phyloP scores from a whole-genome alignment of 2,113 vertebrate genomes.

The Laticauda colubrina region DNA sequence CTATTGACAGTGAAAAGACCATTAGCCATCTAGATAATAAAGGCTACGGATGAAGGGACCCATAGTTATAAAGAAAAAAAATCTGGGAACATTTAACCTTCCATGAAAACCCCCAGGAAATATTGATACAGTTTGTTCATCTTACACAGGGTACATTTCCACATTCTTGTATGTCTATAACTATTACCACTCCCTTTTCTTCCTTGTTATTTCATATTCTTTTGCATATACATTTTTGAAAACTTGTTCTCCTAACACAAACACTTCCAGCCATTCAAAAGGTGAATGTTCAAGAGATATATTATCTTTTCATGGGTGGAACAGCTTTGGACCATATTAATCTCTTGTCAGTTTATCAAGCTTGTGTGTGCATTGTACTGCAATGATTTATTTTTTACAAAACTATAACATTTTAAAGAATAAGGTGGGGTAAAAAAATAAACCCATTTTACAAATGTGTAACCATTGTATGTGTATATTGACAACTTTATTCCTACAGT shows the following conservation, averaged over 20 bases:
- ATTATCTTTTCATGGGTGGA: neutral
- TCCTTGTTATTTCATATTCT: neutral
- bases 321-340: neutral
- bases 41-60: neutral
- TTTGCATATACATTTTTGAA: neutral
- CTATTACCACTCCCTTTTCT: neutral
- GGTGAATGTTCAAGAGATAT: neutral
- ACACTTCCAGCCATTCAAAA: neutral
- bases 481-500: neutral
- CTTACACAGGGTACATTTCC: neutral
- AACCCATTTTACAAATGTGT: neutral
- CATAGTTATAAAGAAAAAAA: neutral
- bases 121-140: neutral
- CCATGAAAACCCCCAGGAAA: neutral
- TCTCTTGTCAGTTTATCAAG: neutral
- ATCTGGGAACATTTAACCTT: neutral
- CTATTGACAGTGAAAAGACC: neutral
- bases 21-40: neutral
- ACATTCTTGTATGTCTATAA: neutral
- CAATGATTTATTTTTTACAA: neutral
- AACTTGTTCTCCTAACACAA: neutral
- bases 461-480: neutral
- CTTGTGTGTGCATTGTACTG: neutral
- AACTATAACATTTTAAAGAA: neutral
- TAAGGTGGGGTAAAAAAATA: neutral